Evolutionary conservation across 2,888 invertebrate species (phyloP), one percentile per base, ranked within the genome.

Genomic region (Luperina nickerlii): DNA sequence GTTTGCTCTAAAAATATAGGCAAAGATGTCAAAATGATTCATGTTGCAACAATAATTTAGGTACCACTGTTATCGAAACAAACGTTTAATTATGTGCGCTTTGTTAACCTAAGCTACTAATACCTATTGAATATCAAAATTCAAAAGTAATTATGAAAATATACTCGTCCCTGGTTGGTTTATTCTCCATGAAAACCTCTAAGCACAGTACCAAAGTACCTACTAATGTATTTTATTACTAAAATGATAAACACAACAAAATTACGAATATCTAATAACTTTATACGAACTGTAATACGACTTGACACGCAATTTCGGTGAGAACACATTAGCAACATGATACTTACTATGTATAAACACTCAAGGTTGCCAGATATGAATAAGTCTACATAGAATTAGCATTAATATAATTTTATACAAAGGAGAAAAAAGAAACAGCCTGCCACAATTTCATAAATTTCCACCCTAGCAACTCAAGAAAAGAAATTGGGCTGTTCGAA

Each of bases 271-370:
- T 9, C 9, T 45, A 45, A 80, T 76, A 79, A 82, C 68, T 76
- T 74, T 60, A 69, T 63, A 85, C 68, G 67, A 85, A 74, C 65
- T 68, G 42, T 74, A 81, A 79, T 70, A 51, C 62, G 66, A 69
- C 69, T 84, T 78, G 75, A 73, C 78, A 73, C 66, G 45, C 73
- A 78, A 86, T 86, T 82, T 78, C 69, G 51, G 42, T 60, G 73
- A 76, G 45, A 84, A 76, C 69, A 70, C 86, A 82, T 85, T 84
- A 84, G 75, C 57, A 13, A 76, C 82, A 82, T 86, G 0, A 67
- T 83, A 69, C 73, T 78, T 83, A 69, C 73, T 82, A 72, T 48
- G 45, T 67, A 60, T 24, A n/a, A 60, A 62, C 70, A 68, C 27
- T 24, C 42, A 71, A 48, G 86, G 86, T 72, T 81, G 68, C 5